Evolutionary conservation across 2,888 invertebrate species (phyloP).

Genomic region (Seira musarum): DNA sequence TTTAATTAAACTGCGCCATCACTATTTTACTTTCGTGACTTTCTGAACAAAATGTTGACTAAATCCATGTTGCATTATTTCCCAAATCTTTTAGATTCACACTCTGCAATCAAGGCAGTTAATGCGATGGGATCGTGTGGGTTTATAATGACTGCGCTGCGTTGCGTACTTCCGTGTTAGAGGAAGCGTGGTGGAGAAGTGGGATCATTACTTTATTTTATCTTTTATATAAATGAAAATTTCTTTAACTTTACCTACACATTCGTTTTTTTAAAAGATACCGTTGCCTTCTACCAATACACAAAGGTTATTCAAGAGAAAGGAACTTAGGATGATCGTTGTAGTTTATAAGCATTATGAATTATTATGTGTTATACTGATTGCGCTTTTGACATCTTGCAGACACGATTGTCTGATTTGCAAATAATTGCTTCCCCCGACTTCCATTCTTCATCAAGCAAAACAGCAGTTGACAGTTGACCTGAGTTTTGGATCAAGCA

Average conservation of each 20-base stretch:
- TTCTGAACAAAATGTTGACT: conserved; percentile 34
- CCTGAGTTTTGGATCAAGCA: conserved; percentile 52
- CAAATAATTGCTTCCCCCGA: conserved; percentile 63
- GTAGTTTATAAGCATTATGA: conserved; percentile 13
- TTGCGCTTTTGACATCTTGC: conserved; percentile 68
- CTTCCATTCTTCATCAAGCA: conserved; percentile 49
- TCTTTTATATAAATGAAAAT: background rate
- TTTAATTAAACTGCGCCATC: conserved; percentile 42
- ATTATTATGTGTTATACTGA: conserved; percentile 47
- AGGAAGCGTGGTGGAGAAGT: conserved; percentile 1
- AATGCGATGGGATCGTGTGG: conserved; percentile 53
- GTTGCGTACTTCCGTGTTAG: background rate
- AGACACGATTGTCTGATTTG: conserved; percentile 69
- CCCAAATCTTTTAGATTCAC: conserved; percentile 55
- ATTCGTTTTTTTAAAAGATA: background rate
- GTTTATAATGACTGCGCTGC: conserved; percentile 13
- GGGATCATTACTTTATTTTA: conserved; percentile 23
- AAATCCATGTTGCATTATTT: conserved; percentile 49
- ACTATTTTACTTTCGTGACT: conserved; percentile 1
- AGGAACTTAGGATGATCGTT: conserved; percentile 8
- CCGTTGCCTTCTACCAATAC: background rate
- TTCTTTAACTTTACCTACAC: background rate
- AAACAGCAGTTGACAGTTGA: conserved; percentile 37
- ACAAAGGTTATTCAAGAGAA: background rate
- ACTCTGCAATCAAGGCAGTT: conserved; percentile 53